Conservation (phyloP, 2,113 vertebrate species). For the Nyctereutes procyonoides region DNA sequence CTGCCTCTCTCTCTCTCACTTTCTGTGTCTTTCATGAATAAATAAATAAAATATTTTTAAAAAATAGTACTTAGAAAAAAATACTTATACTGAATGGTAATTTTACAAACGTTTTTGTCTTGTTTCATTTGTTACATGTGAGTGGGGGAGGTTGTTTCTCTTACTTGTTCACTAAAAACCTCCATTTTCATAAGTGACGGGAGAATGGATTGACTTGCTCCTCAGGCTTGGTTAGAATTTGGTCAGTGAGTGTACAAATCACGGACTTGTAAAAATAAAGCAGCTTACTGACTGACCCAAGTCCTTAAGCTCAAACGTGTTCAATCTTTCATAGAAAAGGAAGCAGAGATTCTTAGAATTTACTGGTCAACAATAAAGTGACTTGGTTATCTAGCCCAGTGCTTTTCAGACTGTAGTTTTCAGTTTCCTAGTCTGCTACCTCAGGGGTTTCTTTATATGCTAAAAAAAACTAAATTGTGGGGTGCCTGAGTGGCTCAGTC, state of each 20-base stretch:
- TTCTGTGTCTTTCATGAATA: too few relatives aligned
- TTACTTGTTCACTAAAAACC: background rate
- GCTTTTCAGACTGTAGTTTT: slow-evolving; percentile 30
- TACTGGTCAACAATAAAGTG: background rate
- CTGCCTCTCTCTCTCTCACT: too few relatives aligned
- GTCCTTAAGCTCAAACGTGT: background rate
- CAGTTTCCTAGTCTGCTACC: background rate
- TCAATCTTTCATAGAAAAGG: background rate
- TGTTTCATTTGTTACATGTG: background rate
- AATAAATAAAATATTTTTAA: too few relatives aligned
- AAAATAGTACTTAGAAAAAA: background rate
- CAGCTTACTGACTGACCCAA: background rate
- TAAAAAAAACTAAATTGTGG: background rate
- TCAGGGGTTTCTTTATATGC: background rate
- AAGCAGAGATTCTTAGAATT: slow-evolving; percentile 7
- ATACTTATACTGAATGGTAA: background rate
- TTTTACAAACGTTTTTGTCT: background rate
- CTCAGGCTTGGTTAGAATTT: background rate
- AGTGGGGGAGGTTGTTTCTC: accelerated
- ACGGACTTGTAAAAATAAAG: background rate
- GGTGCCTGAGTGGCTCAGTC: background rate
- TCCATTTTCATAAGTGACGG: background rate
- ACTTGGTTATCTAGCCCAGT: background rate
- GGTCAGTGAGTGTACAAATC: background rate
- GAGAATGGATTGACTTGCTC: background rate